Conservation (phyloP, 2,797 vertebrate genomes). For the Labroides dimidiatus region DNA sequence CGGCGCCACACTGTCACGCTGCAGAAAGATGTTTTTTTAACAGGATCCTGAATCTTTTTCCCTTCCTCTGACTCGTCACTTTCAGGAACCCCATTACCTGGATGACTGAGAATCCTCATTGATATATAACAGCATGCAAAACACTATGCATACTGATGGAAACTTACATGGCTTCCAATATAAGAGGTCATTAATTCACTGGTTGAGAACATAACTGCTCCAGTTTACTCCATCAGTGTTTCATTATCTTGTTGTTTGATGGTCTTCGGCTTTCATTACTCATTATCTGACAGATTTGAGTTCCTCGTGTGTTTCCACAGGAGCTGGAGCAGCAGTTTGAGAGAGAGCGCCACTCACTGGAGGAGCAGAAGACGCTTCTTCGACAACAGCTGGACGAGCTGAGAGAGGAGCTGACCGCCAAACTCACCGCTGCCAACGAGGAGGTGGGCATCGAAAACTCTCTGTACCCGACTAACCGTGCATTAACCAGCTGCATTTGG, state of each 20-base stretch:
- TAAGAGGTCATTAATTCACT: background rate
- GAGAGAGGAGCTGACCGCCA: constrained; percentile 89
- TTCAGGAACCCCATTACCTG: constrained; percentile 9
- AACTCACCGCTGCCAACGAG: constrained; percentile 88
- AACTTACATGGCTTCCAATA: background rate
- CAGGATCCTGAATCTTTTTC: background rate
- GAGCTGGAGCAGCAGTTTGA: constrained; percentile 95
- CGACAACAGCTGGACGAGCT: constrained; percentile 90
- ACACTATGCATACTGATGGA: constrained; percentile 9
- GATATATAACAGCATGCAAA: background rate
- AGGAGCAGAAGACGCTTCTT: constrained; percentile 93
- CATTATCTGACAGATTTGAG: background rate
- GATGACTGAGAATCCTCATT: constrained; percentile 7
- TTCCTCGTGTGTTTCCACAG: constrained; percentile 71
- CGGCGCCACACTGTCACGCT: too few relatives aligned
- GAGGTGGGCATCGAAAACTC: constrained; percentile 82
- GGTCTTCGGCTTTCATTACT: background rate
- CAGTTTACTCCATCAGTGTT: background rate
- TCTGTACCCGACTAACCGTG: background rate
- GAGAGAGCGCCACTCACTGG: constrained; percentile 89
- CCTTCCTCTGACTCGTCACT: background rate
- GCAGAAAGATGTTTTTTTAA: background rate
- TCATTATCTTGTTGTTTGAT: background rate
- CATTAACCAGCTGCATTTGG: background rate
- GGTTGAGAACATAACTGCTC: background rate